Evolutionary conservation across 2,888 invertebrate genomes (phyloP).

Genomic region (Caenorhabditis afra): DNA sequence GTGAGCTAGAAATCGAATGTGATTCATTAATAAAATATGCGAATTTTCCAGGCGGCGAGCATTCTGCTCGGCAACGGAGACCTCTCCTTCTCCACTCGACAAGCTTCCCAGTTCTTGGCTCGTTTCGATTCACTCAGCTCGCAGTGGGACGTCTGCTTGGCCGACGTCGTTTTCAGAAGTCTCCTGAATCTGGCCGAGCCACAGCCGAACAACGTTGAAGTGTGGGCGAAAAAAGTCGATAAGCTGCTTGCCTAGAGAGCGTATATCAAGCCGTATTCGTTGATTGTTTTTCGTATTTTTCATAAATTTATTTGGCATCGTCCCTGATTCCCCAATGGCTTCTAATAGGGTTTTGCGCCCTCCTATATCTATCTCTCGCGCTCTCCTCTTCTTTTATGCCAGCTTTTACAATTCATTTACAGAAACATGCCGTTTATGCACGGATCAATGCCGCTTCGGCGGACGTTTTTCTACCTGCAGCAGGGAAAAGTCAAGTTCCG

Average conservation of each 20-base stretch:
- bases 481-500: slow-evolving; percentile 79
- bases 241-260: slow-evolving; percentile 19
- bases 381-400: neutral
- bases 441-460: slow-evolving; percentile 80
- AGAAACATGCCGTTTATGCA: slow-evolving; percentile 79
- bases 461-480: slow-evolving; percentile 79
- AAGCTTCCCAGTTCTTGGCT: slow-evolving; percentile 67
- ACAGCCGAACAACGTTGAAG: slow-evolving; percentile 68
- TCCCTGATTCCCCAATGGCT: neutral
- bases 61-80: slow-evolving; percentile 23
- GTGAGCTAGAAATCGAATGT: slow-evolving; percentile 27
- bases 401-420: neutral
- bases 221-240: slow-evolving; percentile 64
- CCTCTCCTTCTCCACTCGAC: slow-evolving; percentile 38
- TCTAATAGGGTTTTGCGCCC: neutral
- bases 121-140: slow-evolving; percentile 68
- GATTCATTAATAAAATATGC: neutral
- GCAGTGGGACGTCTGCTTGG: slow-evolving; percentile 60
- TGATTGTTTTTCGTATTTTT: slow-evolving; percentile 3
- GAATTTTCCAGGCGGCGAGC: slow-evolving; percentile 32
- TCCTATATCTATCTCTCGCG: too few species aligned
- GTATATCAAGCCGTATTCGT: neutral
- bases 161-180: slow-evolving; percentile 61
- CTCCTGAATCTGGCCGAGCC: slow-evolving; percentile 33
- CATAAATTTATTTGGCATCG: slow-evolving; percentile 29